phyloP scores from a whole-genome alignment of 1,140 invertebrate genomes.

The Sycophila sp. region DNA sequence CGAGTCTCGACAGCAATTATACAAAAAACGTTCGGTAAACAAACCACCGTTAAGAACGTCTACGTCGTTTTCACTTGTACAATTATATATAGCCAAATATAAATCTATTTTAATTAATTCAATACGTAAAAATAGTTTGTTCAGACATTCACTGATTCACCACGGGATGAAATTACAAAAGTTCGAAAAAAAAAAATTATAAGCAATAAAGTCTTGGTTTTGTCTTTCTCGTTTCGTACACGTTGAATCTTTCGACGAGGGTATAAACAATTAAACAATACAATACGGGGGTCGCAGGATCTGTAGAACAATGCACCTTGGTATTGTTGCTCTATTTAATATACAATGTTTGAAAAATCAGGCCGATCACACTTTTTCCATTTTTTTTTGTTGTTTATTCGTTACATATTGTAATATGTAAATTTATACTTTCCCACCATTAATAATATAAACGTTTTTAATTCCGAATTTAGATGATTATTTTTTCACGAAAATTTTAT shows the following conservation, averaged over 20 bases:
- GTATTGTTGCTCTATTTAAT: constrained; percentile 7
- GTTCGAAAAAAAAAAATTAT: constrained; percentile 35
- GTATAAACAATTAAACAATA: constrained; percentile 19
- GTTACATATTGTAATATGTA: background rate
- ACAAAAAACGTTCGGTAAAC: constrained; percentile 41
- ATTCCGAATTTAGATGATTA: constrained; percentile 17
- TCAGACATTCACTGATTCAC: constrained; percentile 31
- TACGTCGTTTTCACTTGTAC: constrained; percentile 26
- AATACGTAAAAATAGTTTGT: constrained; percentile 37
- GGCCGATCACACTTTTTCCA: constrained; percentile 24
- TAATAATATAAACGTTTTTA: constrained; percentile 27
- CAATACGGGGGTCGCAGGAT: constrained; percentile 27
- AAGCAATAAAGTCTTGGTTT: constrained; percentile 36
- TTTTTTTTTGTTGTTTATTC: background rate
- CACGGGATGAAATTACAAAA: constrained; percentile 25
- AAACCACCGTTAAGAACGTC: constrained; percentile 41
- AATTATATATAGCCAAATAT: constrained; percentile 36
- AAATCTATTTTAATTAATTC: constrained; percentile 37
- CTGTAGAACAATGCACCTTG: constrained; percentile 19
- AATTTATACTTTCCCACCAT: background rate
- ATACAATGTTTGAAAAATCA: constrained; percentile 32
- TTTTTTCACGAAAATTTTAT: constrained; percentile 10
- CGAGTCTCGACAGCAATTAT: constrained; percentile 36
- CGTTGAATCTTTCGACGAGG: constrained; percentile 1
- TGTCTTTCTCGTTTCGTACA: constrained; percentile 13